phyloP scores from a whole-genome alignment of 1,140 invertebrate species.

The Aricia agestis region DNA sequence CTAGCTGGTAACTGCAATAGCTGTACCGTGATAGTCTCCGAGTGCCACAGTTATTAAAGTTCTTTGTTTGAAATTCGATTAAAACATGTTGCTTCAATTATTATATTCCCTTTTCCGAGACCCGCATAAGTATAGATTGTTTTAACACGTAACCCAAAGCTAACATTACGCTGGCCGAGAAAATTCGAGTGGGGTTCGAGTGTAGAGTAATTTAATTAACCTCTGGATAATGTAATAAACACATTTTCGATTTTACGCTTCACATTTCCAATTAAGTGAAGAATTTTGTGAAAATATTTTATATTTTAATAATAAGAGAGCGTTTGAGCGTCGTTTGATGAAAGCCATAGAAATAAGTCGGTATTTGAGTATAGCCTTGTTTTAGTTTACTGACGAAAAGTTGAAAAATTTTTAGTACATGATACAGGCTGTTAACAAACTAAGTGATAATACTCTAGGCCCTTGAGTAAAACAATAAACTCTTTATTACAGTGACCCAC shows the following conservation, averaged over 20 bases:
- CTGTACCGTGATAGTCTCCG: too few species aligned
- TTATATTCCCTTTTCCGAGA: not conserved
- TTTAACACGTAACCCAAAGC: not conserved
- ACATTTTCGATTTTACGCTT: not conserved
- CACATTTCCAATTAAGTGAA: not conserved
- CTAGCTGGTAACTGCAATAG: too few species aligned
- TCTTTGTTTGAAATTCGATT: too few species aligned
- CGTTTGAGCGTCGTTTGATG: not conserved
- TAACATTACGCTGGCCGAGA: not conserved
- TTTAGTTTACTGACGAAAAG: too few species aligned
- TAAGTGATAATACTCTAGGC: too few species aligned
- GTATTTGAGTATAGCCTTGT: too few species aligned
- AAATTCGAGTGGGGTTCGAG: not conserved
- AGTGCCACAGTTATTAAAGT: too few species aligned
- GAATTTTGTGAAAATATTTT: not conserved
- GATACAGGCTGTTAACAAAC: too few species aligned
- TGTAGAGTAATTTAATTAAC: constrained; percentile 1
- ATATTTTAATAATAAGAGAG: constrained; percentile 1
- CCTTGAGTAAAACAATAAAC: too few species aligned
- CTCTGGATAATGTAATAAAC: not conserved
- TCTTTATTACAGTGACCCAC: too few species aligned
- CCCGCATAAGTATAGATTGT: not conserved
- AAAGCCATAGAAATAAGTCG: too few species aligned
- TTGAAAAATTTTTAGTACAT: too few species aligned
- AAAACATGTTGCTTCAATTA: not conserved